These are phyloP conservation scores for Neogobius melanostomus DNA, from an alignment of 2,113 vertebrate genomes.

Conservation along the genomic window DNA sequence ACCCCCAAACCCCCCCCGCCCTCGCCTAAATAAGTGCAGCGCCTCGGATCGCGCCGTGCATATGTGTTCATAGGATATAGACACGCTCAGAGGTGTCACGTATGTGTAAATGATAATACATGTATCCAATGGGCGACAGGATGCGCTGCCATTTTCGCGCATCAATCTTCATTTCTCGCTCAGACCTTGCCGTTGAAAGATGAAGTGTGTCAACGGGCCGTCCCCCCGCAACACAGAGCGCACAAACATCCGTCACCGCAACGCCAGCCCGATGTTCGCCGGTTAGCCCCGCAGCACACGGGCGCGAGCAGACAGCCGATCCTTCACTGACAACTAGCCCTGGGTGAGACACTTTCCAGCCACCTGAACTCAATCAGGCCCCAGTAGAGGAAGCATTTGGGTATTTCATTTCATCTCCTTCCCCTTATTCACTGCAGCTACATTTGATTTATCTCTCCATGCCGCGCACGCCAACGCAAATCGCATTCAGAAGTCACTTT, in stretches of 20 bases:
- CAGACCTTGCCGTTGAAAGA: conserved; percentile 77
- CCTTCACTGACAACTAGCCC: conserved; percentile 75
- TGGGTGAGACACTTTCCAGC: conserved; percentile 71
- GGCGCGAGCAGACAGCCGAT: conserved; percentile 66
- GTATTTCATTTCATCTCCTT: conserved; percentile 67
- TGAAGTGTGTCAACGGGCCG: conserved; percentile 75
- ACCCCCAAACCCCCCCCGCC: neutral
- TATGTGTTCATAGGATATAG: conserved; percentile 50
- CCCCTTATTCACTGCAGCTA: conserved; percentile 56
- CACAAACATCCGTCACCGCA: conserved; percentile 70
- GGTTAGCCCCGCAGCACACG: conserved; percentile 62
- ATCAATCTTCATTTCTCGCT: conserved; percentile 82
- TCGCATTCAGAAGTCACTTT: conserved; percentile 37
- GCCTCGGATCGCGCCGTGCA: conserved; percentile 60
- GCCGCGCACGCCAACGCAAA: conserved; percentile 31
- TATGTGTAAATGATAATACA: conserved; percentile 77
- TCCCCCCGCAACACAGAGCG: conserved; percentile 63
- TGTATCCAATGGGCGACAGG: conserved; percentile 60
- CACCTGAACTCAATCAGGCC: conserved; percentile 75
- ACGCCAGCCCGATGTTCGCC: conserved; percentile 42
- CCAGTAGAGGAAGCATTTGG: conserved; percentile 57
- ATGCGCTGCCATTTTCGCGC: conserved; percentile 47
- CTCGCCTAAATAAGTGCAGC: conserved; percentile 37
- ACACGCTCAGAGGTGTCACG: conserved; percentile 59
- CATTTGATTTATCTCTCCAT: conserved; percentile 57